Evolutionary conservation across 2,888 invertebrate genomes (phyloP), one percentile per base, ranked within the genome.

Genomic region (Didymodactylos carnosus): DNA sequence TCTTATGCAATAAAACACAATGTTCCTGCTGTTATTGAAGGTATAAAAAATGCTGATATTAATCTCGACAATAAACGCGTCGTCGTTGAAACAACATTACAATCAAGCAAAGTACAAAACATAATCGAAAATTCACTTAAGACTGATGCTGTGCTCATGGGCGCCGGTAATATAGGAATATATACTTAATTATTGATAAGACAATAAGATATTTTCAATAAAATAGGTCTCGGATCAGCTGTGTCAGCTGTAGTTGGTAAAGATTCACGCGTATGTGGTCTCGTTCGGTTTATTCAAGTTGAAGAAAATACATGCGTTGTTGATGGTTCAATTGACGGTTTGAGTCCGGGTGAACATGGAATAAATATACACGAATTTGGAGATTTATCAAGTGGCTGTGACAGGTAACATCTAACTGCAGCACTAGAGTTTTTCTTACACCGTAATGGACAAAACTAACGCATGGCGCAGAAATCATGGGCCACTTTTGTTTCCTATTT

Each of bases 301-400:
- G 80, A 83, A 76, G 84, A 86, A 23, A 82, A 86, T 53, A 84
- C 83, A 8, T 88, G 90, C 72, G 86, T 92, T 0, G 86, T 91
- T 4, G 93, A 93, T 80, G 92, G 92, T 0, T 89, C 90, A 3
- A 84, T 93, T 4, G 92, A 92, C 83, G 91, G 91, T 0, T 84
- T 93, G 69, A 78, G 84, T 0, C 87, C 87, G 41, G 90, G 89
- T 53, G 84, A 81, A 73, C 86, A 88, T 80, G 85, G 85, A 6
- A 80, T 88, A 53, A 86, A 85, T 77, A 84, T 90, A 51, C 88
- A 90, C 79, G 89, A 90, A 82, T 87, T 87, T 80, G 90, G 90
- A 0, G 90, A 90, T 82, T 83, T 90, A 71, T 89, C 89, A 1
- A 78, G 84, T 78, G 88, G 88, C 76, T 87, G 86, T 80, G 80